These are phyloP conservation scores for Drosophila teissieri DNA, from an alignment of 1,140 invertebrate genomes.

Conservation along the genomic window DNA sequence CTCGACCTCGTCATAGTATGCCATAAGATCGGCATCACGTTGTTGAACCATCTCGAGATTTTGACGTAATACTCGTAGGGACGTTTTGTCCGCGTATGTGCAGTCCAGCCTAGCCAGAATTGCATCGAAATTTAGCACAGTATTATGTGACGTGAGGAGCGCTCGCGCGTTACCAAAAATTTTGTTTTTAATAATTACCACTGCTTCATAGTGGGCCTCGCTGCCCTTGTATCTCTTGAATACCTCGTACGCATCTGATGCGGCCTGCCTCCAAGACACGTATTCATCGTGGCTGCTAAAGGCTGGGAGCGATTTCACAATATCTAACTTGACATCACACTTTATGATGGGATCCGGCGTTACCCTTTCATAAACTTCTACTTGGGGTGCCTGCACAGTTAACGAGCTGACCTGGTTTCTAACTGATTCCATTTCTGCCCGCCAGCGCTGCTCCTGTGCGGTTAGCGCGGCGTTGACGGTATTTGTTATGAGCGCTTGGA, in stretches of 20 bases:
- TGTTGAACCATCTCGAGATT: constrained; percentile 1
- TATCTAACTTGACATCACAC: constrained; percentile 3
- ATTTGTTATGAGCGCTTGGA: constrained; percentile 9
- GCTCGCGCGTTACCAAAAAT: background rate
- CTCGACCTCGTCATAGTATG: constrained; percentile 8
- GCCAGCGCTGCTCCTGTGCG: constrained; percentile 1
- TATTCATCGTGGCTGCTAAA: constrained; percentile 1
- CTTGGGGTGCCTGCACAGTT: constrained; percentile 5
- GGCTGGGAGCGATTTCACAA: background rate
- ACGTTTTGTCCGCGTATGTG: constrained; percentile 13
- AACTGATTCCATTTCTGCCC: background rate
- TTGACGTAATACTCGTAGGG: constrained; percentile 4
- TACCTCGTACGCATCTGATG: background rate
- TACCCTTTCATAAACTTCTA: background rate
- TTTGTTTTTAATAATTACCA: constrained; percentile 5
- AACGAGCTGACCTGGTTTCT: constrained; percentile 1
- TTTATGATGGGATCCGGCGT: background rate
- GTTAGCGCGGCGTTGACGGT: constrained; percentile 1
- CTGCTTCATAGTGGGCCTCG: background rate
- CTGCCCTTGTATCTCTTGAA: constrained; percentile 4
- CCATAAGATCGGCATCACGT: constrained; percentile 5
- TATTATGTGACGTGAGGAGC: background rate
- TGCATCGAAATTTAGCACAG: constrained; percentile 5
- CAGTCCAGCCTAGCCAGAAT: constrained; percentile 16
- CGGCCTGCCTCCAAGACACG: too few relatives aligned